Evolutionary conservation across 35 echinoderm and acorn worm species (phyloP), one percentile per base, ranked within the genome.

Genomic region (Acanthaster planci): DNA sequence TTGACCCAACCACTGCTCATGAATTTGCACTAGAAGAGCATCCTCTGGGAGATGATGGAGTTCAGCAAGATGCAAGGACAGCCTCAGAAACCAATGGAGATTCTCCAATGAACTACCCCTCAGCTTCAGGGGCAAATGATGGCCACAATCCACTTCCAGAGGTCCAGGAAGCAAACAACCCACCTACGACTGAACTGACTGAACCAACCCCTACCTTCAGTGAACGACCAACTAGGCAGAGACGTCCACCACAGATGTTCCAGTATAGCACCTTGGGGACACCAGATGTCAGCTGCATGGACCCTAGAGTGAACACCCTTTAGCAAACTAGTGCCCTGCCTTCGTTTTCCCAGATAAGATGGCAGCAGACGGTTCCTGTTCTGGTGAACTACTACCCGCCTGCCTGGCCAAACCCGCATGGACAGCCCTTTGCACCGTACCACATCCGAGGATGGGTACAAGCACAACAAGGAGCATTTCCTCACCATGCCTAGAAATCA

Each of bases 181-280:
- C 38, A 82, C 22, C 17, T n/a, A 7, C 1, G 1, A n/a, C 16
- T 1, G 44, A 0, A 55, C 18, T 8, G 19, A 5, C 44, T 10
- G 22, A 1, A 9, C 37, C 15, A 58, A 15, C 16, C 18, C 10
- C 23, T 10, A 56, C 12, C 39, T 68, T 32, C 22, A 53, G 18
- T 21, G 75, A 8, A 18, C 76, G 76, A 19, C 85, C 76, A 1
- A 22, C 18, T 1, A 37, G 85, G 17, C 21, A 87, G 8, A 34
- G 75, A 32, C 75, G 22, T 12, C 85, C 85, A 17, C 85, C 85
- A 58, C 76, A 79, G 39, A 51, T 23, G 21, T 87, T 87, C 22
- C 27, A 51, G 30, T 87, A 87, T 59, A 15, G 23, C 30, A 21
- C 17, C 8, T 37, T 55, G 7, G 85, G 85, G 14, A 18, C 14